Base-by-base conservation (phyloP, 2,113 vertebrate genomes). In the Lycaon pictus region DNA sequence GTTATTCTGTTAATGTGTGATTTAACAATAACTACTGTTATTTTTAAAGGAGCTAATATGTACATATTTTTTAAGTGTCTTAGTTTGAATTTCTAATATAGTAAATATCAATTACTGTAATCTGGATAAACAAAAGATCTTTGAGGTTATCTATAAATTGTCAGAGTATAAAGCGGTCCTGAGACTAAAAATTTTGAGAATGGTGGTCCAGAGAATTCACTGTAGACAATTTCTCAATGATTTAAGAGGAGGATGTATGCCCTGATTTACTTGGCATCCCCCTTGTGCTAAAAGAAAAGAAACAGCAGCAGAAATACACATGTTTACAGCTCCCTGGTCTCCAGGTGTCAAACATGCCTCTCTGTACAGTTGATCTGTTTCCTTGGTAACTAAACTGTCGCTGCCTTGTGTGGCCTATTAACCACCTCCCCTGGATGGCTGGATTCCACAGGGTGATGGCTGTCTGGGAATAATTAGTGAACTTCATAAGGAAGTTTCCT, bases 401-500 rank as follows among this genome's bases (percentile, higher is more conserved):
- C 71, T 76, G 51, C 79, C 97, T 67, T 76, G 55, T 94, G 98
- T 63, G 98, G 90, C 96, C 93, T 77, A 88, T 96, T 98, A 97
- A 72, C 80, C 77, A 25, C 58, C 72, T 89, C 83, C n/a, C 62
- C 56, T 19, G 19, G 90, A 58, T 2, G 0, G 32, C 13, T 7
- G 37, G 35, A 88, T 85, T 93, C 93, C 71, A 53, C 7, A 72
- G 80, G 81, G 97, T 11, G 51, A 62, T 65, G 71, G n/a, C 55
- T 19, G 3, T 55, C 91, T 96, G 90, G 93, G 94, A 88, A 94
- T 96, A 96, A 98, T 97, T 97, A 98, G 63, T 53, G 16, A 96
- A 97, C 80, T 95, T 95, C 29, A 88, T 94, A 85, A 88, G 81
- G 76, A 98, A 96, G 94, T 97, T 98, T 97, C 81, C 60, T 84